These are phyloP conservation scores for Ploceus nigricollis DNA, from an alignment of 2,113 vertebrate species.

Conservation along the genomic window DNA sequence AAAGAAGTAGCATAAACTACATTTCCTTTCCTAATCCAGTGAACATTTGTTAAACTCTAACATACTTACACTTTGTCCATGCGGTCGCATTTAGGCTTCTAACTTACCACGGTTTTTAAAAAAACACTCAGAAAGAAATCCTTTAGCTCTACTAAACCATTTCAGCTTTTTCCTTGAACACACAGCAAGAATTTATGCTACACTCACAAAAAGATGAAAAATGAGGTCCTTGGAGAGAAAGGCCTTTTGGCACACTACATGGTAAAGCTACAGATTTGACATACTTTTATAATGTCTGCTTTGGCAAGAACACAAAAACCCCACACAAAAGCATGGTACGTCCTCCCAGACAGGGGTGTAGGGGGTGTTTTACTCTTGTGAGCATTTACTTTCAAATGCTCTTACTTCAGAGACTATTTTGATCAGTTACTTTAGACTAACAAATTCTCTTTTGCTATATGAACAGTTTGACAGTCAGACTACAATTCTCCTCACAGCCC, in stretches of 20 bases:
- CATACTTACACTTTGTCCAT: conserved; percentile 61
- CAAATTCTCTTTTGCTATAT: conserved; percentile 48
- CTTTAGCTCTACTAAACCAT: conserved; percentile 67
- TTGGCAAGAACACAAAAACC: conserved; percentile 57
- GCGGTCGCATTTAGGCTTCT: conserved; percentile 66
- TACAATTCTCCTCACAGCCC: background rate
- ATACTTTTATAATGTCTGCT: conserved; percentile 68
- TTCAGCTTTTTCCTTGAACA: conserved; percentile 74
- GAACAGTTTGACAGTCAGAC: conserved; percentile 26
- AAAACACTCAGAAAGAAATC: conserved; percentile 50
- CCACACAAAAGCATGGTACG: conserved; percentile 53
- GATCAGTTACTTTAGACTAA: conserved; percentile 63
- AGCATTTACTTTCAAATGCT: conserved; percentile 58
- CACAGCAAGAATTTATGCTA: conserved; percentile 76
- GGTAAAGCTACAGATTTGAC: conserved; percentile 73
- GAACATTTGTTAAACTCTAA: conserved; percentile 75
- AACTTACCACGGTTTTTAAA: conserved; percentile 10
- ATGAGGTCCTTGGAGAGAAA: conserved; percentile 74
- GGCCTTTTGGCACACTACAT: conserved; percentile 72
- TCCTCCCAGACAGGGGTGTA: conserved; percentile 25
- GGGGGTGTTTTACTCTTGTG: background rate
- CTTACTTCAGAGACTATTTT: conserved; percentile 56
- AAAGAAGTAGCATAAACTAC: conserved; percentile 83
- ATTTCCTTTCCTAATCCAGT: conserved; percentile 85
- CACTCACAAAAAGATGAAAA: conserved; percentile 76